Conservation (phyloP, 1,140 invertebrate species). For the Caenorhabditis briggsae region DNA sequence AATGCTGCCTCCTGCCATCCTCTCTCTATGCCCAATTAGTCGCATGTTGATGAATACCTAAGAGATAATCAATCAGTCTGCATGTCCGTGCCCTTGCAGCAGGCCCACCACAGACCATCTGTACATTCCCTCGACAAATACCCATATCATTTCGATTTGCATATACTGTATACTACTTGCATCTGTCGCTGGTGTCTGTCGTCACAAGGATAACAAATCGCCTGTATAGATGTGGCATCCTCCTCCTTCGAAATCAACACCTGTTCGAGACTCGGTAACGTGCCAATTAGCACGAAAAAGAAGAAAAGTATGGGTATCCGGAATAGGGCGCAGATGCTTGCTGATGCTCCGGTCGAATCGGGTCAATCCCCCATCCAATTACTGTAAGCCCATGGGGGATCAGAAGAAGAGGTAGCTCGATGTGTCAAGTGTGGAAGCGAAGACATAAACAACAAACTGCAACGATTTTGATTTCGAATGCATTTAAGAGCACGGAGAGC, state of each 20-base stretch:
- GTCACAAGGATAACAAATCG: constrained; percentile 50
- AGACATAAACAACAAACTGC: constrained; percentile 36
- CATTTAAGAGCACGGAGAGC: constrained; percentile 46
- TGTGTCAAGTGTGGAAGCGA: constrained; percentile 2
- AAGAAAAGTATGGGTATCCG: constrained; percentile 28
- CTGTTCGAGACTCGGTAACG: constrained; percentile 44
- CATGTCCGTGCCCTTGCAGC: constrained; percentile 32
- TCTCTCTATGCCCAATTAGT: constrained; percentile 23
- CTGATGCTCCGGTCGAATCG: neutral
- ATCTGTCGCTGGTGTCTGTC: constrained; percentile 44
- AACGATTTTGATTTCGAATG: constrained; percentile 45
- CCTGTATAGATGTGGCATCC: neutral
- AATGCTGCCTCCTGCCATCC: neutral
- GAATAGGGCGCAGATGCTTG: neutral
- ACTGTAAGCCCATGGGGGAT: constrained; percentile 27
- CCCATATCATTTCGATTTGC: constrained; percentile 52
- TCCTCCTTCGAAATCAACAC: constrained; percentile 39
- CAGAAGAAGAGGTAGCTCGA: neutral
- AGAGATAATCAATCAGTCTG: constrained; percentile 51
- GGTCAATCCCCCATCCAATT: constrained; percentile 46
- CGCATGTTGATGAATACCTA: constrained; percentile 52
- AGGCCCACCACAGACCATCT: constrained; percentile 17
- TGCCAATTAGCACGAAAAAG: constrained; percentile 4
- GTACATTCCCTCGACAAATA: constrained; percentile 40
- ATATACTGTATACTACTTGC: constrained; percentile 52